A percentile compares a stretch with the other conserved stretches of the same genome.
These are phyloP conservation scores for Drosophila fuyamai DNA, from an alignment of 1,140 invertebrate species.

Conservation along the genomic window DNA sequence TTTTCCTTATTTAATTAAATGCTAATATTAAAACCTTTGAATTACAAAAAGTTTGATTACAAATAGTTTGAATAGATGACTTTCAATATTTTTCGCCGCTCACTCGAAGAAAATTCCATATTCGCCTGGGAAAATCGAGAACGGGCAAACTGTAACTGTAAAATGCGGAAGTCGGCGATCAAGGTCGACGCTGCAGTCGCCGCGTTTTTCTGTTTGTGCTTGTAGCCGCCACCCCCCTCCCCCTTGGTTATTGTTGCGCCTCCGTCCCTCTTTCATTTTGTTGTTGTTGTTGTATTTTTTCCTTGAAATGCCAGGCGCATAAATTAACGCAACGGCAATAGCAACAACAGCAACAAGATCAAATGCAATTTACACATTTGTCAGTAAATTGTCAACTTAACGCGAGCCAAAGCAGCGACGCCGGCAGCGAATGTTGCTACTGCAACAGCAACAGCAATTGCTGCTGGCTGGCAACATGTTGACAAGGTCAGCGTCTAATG, in stretches of 20 bases:
- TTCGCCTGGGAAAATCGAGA: slow-evolving; percentile 5
- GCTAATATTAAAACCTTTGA: too few species aligned
- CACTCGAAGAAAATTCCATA: slow-evolving; percentile 6
- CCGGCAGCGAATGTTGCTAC: slow-evolving; percentile 48
- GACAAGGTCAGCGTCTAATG: slow-evolving; percentile 81
- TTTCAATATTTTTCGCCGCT: not conserved
- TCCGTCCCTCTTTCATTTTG: slow-evolving; percentile 12
- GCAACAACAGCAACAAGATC: slow-evolving; percentile 68
- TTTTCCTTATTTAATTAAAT: not conserved
- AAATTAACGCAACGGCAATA: slow-evolving; percentile 65
- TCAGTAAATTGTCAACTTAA: slow-evolving; percentile 84
- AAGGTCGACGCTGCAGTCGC: slow-evolving; percentile 48
- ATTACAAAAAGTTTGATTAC: not conserved
- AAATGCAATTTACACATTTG: slow-evolving; percentile 84
- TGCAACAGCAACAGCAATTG: slow-evolving; percentile 26
- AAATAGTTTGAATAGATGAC: not conserved
- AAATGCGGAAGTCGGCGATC: slow-evolving; percentile 65
- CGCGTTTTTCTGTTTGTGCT: not conserved
- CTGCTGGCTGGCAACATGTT: slow-evolving; percentile 75
- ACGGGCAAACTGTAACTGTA: slow-evolving; percentile 28
- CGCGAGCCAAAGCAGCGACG: slow-evolving; percentile 56
- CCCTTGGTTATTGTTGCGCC: slow-evolving; percentile 18
- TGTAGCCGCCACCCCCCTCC: not conserved
- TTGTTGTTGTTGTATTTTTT: slow-evolving; percentile 9
- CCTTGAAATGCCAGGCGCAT: slow-evolving; percentile 72